A percentile compares a stretch with the other conserved stretches of the same genome.
Conservation (phyloP, 2,888 invertebrate genomes). For the Anoncus sp. region DNA sequence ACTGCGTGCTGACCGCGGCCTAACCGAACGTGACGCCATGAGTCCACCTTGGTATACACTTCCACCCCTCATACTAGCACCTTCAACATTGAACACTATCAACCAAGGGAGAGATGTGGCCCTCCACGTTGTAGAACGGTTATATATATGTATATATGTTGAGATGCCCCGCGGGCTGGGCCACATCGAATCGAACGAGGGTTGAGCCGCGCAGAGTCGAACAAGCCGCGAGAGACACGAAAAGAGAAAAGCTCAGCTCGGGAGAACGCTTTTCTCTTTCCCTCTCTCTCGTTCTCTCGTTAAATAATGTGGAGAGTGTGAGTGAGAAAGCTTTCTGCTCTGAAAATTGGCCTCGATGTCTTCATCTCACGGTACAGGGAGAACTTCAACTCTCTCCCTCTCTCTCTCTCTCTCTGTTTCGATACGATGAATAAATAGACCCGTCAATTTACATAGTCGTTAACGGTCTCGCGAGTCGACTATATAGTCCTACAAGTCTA, state of each 20-base stretch:
- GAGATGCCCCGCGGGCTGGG: constrained; percentile 33
- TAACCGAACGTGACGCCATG: constrained; percentile 63
- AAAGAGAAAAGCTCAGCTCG: constrained; percentile 57
- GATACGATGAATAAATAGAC: constrained; percentile 80
- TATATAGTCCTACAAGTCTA: constrained; percentile 31
- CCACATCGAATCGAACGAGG: constrained; percentile 34
- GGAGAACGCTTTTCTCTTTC: constrained; percentile 33
- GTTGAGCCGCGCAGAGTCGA: constrained; percentile 43
- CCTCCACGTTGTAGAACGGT: constrained; percentile 35
- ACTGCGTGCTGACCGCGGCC: constrained; percentile 48
- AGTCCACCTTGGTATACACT: constrained; percentile 18
- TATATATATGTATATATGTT: constrained; percentile 32
- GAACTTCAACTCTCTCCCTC: constrained; percentile 16
- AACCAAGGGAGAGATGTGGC: constrained; percentile 16
- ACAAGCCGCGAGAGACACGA: constrained; percentile 47
- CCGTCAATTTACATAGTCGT: constrained; percentile 82
- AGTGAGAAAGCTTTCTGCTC: constrained; percentile 33
- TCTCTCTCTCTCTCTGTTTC: constrained; percentile 57
- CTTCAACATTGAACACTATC: constrained; percentile 26
- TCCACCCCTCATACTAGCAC: constrained; percentile 20
- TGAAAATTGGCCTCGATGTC: constrained; percentile 75
- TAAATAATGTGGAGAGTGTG: constrained; percentile 32
- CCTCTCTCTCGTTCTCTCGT: constrained; percentile 47
- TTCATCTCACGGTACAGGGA: constrained; percentile 70
- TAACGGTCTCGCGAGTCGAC: constrained; percentile 71